Evolutionary conservation across 1,140 invertebrate species (phyloP).

Genomic region (Maconellicoccus hirsutus): DNA sequence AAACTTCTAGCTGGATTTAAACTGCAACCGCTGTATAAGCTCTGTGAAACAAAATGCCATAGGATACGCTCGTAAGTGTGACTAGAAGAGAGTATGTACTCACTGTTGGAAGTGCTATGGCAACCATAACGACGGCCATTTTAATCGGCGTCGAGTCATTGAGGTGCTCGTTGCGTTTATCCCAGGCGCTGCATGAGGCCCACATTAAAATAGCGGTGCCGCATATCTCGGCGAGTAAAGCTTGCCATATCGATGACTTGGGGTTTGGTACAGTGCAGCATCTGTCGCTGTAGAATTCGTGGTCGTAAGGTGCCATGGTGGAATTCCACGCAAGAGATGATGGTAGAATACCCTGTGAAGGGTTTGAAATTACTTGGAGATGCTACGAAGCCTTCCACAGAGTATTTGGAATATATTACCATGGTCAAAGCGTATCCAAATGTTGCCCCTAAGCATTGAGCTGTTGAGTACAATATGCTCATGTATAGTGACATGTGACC

Average conservation of each 20-base stretch:
- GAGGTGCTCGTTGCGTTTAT: slow-evolving; percentile 26
- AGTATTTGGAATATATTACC: too few species aligned
- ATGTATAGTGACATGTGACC: slow-evolving; percentile 50
- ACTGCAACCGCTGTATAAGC: slow-evolving; percentile 61
- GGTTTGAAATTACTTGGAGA: too few species aligned
- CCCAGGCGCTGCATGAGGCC: slow-evolving; percentile 33
- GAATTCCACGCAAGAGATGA: too few species aligned
- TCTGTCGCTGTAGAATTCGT: too few species aligned
- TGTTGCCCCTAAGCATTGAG: slow-evolving; percentile 56
- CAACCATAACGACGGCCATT: slow-evolving; percentile 30
- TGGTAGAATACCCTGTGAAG: too few species aligned
- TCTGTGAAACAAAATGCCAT: slow-evolving; percentile 35
- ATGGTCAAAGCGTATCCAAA: slow-evolving; percentile 51
- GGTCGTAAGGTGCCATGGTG: too few species aligned
- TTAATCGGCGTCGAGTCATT: slow-evolving; percentile 28
- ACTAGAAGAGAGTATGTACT: too few species aligned
- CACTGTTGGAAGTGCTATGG: slow-evolving; percentile 30
- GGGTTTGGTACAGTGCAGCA: too few species aligned
- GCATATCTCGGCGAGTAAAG: slow-evolving; percentile 38
- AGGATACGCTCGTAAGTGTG: too few species aligned
- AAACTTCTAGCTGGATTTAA: slow-evolving; percentile 72
- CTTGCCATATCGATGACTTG: too few species aligned
- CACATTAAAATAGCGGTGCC: slow-evolving; percentile 42
- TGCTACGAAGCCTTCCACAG: too few species aligned
- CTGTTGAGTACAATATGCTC: slow-evolving; percentile 53